Conservation (phyloP, 2,888 invertebrate genomes). For the Drosophila rellima region DNA sequence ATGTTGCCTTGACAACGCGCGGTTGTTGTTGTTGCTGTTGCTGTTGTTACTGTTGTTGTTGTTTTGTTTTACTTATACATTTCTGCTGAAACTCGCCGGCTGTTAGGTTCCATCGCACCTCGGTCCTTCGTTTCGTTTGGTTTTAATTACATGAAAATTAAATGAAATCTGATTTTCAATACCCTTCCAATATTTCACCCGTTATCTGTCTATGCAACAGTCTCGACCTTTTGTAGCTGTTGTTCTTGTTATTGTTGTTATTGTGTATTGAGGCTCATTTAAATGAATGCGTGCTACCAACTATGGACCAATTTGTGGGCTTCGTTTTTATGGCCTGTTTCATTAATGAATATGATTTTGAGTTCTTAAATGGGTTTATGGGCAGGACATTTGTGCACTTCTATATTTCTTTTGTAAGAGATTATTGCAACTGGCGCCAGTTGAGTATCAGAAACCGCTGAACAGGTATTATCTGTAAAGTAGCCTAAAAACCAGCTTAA, state of each 20-base stretch:
- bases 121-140: slow-evolving; percentile 33
- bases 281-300: slow-evolving; percentile 72
- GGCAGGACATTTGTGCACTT: slow-evolving; percentile 18
- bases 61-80: slow-evolving; percentile 29
- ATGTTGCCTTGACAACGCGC: slow-evolving; percentile 65
- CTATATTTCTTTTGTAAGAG: not conserved
- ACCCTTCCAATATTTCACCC: slow-evolving; percentile 31
- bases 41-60: slow-evolving; percentile 3
- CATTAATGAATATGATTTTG: slow-evolving; percentile 52
- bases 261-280: slow-evolving; percentile 78
- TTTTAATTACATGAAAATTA: slow-evolving; percentile 74
- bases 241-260: slow-evolving; percentile 52
- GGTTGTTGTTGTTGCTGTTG: slow-evolving; percentile 19
- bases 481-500: not conserved
- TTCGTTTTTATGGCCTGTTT: slow-evolving; percentile 30
- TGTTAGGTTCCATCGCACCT: slow-evolving; percentile 28
- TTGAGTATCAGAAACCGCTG: not conserved
- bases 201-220: slow-evolving; percentile 31
- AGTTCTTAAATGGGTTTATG: slow-evolving; percentile 33
- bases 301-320: slow-evolving; percentile 62
- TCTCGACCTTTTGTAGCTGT: slow-evolving; percentile 48
- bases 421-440: slow-evolving; percentile 44
- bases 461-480: not conserved
- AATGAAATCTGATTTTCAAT: slow-evolving; percentile 64
- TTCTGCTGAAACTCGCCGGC: slow-evolving; percentile 14